phyloP scores from a whole-genome alignment of 2,113 vertebrate species.

The Xiphophorus couchianus region DNA sequence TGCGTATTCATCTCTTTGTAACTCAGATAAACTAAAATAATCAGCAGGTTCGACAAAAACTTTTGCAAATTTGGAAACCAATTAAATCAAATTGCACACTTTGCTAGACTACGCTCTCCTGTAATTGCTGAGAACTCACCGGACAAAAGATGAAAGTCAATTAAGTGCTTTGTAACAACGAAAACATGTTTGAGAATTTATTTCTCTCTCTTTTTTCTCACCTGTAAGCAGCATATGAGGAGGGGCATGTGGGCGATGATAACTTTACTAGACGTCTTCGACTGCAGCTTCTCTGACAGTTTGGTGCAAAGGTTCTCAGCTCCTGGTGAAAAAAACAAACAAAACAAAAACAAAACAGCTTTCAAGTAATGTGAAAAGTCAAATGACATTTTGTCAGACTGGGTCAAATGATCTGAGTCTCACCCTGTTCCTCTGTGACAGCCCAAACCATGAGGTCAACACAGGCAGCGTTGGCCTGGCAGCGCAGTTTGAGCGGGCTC shows the following conservation, averaged over 20 bases:
- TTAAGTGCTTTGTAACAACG: no score
- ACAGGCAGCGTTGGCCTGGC: slow-evolving; percentile 96
- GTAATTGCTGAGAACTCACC: no score
- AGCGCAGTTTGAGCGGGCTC: slow-evolving; percentile 93
- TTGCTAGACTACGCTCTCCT: no score
- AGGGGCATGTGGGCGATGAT: slow-evolving; percentile 99
- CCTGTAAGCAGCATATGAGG: slow-evolving; percentile 97
- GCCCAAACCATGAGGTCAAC: slow-evolving; percentile 99
- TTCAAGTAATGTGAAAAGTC: background rate
- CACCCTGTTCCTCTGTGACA: slow-evolving; percentile 97
- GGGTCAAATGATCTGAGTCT: background rate
- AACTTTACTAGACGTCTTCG: slow-evolving; percentile 97
- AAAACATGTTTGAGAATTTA: no score
- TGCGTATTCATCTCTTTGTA: no score
- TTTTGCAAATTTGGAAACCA: no score
- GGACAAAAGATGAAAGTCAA: no score
- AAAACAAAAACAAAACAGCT: background rate
- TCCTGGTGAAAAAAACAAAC: slow-evolving; percentile 73
- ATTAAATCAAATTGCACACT: no score
- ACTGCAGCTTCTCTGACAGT: slow-evolving; percentile 96
- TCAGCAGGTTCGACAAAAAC: no score
- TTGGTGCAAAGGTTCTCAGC: slow-evolving; percentile 97
- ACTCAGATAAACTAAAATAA: no score
- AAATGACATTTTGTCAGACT: background rate
- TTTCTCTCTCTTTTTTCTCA: slow-evolving; percentile 43